Conservation (phyloP, 92 coral and sea anemone species). For the Hydrozoanthus gracilis region DNA sequence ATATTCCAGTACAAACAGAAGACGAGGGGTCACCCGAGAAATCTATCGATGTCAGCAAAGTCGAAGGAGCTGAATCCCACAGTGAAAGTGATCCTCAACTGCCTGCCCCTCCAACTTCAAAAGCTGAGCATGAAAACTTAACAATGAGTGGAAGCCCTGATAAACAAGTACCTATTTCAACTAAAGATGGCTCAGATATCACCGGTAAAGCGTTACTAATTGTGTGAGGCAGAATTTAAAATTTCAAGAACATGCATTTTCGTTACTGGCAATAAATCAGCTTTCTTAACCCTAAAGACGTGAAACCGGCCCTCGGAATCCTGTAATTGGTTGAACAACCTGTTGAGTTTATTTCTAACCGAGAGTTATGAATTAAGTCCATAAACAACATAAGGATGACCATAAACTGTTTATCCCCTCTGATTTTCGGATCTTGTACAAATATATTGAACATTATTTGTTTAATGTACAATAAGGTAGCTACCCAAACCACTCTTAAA, state of each 20-base stretch:
- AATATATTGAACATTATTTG: not conserved
- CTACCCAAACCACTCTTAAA: too few species aligned
- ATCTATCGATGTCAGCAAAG: constrained; percentile 29
- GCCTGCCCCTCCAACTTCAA: constrained; percentile 84
- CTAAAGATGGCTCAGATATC: constrained; percentile 46
- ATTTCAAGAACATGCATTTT: not conserved
- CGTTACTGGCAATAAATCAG: too few species aligned
- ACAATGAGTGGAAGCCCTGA: constrained; percentile 30
- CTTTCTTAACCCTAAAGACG: not conserved
- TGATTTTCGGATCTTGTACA: not conserved
- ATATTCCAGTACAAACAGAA: constrained; percentile 61
- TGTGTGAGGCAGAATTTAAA: not conserved
- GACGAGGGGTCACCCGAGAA: constrained; percentile 42
- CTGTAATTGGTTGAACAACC: too few species aligned
- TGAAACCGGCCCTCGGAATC: too few species aligned
- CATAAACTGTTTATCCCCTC: not conserved
- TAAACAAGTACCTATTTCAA: constrained; percentile 26
- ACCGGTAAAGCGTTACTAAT: constrained; percentile 47
- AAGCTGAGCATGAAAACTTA: constrained; percentile 73
- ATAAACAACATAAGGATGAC: not conserved
- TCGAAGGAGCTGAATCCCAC: constrained; percentile 45
- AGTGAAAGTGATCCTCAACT: constrained; percentile 66
- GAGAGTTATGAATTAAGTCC: too few species aligned
- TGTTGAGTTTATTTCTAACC: too few species aligned
- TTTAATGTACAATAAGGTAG: too few species aligned